phyloP scores from a whole-genome alignment of 2,888 invertebrate species.

The Melanargia galathea region DNA sequence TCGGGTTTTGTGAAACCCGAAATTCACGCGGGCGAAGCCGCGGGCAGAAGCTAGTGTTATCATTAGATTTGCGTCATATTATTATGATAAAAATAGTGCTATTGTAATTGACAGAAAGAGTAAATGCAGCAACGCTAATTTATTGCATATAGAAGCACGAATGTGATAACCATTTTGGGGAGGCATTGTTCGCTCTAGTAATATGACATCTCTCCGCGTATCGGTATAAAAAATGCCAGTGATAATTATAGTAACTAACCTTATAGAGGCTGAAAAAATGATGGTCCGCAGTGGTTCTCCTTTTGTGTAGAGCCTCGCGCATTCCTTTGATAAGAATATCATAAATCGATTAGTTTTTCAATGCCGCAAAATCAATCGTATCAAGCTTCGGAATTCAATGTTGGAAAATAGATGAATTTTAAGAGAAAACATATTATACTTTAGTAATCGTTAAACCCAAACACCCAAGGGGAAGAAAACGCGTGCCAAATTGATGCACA shows the following conservation, averaged over 20 bases:
- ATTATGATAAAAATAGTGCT: too few species aligned
- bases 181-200: neutral
- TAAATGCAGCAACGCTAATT: neutral
- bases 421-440: too few species aligned
- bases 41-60: too few species aligned
- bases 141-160: neutral
- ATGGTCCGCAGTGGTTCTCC: slow-evolving; percentile 23
- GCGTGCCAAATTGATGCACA: too few species aligned
- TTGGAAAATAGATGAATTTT: neutral
- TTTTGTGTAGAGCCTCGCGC: slow-evolving; percentile 28
- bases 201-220: neutral
- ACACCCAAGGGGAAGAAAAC: too few species aligned
- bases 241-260: slow-evolving; percentile 22
- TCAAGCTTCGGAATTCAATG: neutral
- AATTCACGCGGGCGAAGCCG: too few species aligned
- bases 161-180: neutral
- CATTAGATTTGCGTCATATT: too few species aligned
- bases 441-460: too few species aligned
- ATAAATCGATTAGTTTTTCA: slow-evolving; percentile 23
- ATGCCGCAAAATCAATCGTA: slow-evolving; percentile 5
- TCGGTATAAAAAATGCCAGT: slow-evolving; percentile 21
- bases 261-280: slow-evolving; percentile 31
- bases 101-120: neutral
- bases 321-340: slow-evolving; percentile 32
- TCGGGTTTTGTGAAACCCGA: too few species aligned